Conservation (phyloP, 1,140 invertebrate species). For the Cydia strobilella region DNA sequence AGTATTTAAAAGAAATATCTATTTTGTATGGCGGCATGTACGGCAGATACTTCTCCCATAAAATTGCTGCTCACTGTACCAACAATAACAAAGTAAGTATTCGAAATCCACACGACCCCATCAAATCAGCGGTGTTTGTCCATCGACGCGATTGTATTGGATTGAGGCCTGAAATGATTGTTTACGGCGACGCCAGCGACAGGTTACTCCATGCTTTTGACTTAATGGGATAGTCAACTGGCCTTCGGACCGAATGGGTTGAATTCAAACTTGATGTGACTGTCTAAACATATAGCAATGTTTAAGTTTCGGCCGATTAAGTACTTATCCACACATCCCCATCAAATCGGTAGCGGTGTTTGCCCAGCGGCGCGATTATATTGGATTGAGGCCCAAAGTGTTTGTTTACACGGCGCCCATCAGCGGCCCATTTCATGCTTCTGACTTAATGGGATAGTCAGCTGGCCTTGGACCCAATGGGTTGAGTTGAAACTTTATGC, state of each 20-base stretch:
- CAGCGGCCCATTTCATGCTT: no score
- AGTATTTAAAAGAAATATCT: no score
- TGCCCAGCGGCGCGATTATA: neutral
- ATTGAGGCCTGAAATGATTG: no score
- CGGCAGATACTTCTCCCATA: no score
- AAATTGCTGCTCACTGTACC: neutral
- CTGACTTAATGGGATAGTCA: no score
- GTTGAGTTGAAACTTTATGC: no score
- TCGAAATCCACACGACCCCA: neutral
- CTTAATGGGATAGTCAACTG: neutral
- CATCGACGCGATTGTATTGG: neutral
- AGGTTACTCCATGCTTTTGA: neutral
- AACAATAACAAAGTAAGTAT: neutral
- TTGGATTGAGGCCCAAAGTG: neutral
- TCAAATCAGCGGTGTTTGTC: constrained; percentile 4
- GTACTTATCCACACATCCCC: no score
- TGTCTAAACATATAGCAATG: no score
- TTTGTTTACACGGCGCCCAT: no score
- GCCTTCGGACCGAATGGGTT: neutral
- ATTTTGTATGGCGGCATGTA: no score
- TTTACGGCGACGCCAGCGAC: no score
- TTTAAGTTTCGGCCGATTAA: no score
- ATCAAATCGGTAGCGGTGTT: neutral
- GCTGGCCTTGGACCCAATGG: neutral
- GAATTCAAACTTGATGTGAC: neutral